Evolutionary conservation across 1,140 invertebrate species (phyloP), one percentile per base, ranked within the genome.

Genomic region (Penaeus indicus): DNA sequence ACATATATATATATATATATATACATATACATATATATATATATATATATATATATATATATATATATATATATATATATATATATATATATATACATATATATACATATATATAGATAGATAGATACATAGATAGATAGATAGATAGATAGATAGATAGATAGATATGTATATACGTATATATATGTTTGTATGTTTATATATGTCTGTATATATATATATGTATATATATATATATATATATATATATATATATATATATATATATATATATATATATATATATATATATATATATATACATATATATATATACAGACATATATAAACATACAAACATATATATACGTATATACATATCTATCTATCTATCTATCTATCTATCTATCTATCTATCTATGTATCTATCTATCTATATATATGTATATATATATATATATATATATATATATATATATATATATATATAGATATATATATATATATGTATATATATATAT

Each of bases 271-370:
- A 69, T 10, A 10, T 21, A 69, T 8, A 69, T 27, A 69, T 21
- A 69, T 21, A 69, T 21, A 69, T 21, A 69, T 21, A 69, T 69
- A 69, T 13, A 69, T 69, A 69, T 69, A 69, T 69, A 27, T 69
- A n/a, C 27, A 69, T 10, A n/a, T 16, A 32, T 32, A 32, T 32
- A 32, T 32, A 32, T 32, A 32, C n/a, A n/a, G n/a, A n/a, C n/a
- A n/a, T n/a, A n/a, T n/a, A n/a, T n/a, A n/a, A n/a, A n/a, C n/a
- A n/a, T n/a, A n/a, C n/a, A n/a, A n/a, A n/a, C n/a, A n/a, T 32
- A 32, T 32, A 32, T 32, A 32, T 32, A 32, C 2, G 2, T 32
- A 32, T 32, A 32, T 32, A 32, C 2, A 32, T 32, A 32, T n/a
- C n/a, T n/a, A n/a, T n/a, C n/a, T n/a, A n/a, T n/a, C n/a, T n/a